Evolutionary conservation across 2,113 vertebrate genomes (phyloP).

Genomic region (Lontra canadensis): DNA sequence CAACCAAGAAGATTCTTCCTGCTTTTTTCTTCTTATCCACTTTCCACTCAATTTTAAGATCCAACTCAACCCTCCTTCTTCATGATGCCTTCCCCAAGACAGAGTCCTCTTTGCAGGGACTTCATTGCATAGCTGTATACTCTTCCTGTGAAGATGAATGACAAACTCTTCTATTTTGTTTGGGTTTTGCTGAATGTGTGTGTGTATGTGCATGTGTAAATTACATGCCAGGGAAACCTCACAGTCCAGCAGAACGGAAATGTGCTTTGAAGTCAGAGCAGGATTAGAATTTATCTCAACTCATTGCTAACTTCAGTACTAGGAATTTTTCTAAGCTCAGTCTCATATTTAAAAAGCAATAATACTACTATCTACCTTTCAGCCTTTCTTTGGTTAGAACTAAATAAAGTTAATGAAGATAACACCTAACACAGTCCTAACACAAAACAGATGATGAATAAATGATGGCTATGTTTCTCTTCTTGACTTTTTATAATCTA

Average conservation of each 20-base stretch:
- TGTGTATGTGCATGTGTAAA: background rate
- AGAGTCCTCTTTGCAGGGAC: background rate
- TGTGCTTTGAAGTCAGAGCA: background rate
- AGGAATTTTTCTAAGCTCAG: background rate
- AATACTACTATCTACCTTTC: background rate
- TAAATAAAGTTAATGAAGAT: background rate
- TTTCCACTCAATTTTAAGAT: background rate
- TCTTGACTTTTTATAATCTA: background rate
- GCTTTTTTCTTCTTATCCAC: background rate
- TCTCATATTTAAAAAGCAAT: background rate
- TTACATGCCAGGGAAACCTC: background rate
- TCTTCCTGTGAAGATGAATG: background rate
- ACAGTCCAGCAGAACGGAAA: background rate
- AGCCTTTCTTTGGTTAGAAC: background rate
- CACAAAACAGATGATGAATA: background rate
- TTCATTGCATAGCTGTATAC: background rate
- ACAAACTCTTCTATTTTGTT: background rate
- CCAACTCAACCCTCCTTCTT: background rate
- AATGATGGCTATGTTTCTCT: background rate
- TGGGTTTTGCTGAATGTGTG: background rate
- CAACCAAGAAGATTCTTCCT: background rate
- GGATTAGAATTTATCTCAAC: background rate
- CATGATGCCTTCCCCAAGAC: background rate
- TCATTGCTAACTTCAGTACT: background rate
- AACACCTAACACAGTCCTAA: background rate